Evolutionary conservation across 2,113 vertebrate genomes (phyloP).

Genomic region (Antechinus flavipes): DNA sequence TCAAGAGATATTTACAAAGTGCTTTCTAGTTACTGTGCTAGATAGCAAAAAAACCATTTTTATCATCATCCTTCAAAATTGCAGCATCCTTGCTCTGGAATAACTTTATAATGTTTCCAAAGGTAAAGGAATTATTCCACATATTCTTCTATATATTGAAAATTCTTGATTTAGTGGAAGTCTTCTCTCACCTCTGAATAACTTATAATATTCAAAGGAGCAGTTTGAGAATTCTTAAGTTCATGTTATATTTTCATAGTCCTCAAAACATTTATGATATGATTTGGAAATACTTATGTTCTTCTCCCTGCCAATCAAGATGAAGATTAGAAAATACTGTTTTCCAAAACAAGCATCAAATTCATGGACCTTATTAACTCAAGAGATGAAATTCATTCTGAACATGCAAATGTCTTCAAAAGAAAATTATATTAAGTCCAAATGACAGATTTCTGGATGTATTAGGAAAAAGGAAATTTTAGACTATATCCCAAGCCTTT

Average conservation of each 20-base stretch:
- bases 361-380: background rate
- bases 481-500: background rate
- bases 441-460: background rate
- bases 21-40: background rate
- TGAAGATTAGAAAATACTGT: background rate
- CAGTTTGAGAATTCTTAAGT: background rate
- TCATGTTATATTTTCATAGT: background rate
- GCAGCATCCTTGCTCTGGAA: background rate
- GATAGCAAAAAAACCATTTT: background rate
- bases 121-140: background rate
- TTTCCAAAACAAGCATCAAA: background rate
- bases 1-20: background rate
- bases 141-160: background rate
- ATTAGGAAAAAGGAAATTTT: background rate
- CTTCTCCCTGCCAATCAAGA: background rate
- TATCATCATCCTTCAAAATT: background rate
- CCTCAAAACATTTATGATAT: background rate
- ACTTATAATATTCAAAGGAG: background rate
- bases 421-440: background rate
- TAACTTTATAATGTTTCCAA: background rate
- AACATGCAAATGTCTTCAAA: background rate
- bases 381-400: background rate
- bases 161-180: background rate
- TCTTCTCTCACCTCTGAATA: background rate
- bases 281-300: background rate